Evolutionary conservation across 1,140 invertebrate species (phyloP), one percentile per base, ranked within the genome.

Genomic region (Pachypeltis micranthus): DNA sequence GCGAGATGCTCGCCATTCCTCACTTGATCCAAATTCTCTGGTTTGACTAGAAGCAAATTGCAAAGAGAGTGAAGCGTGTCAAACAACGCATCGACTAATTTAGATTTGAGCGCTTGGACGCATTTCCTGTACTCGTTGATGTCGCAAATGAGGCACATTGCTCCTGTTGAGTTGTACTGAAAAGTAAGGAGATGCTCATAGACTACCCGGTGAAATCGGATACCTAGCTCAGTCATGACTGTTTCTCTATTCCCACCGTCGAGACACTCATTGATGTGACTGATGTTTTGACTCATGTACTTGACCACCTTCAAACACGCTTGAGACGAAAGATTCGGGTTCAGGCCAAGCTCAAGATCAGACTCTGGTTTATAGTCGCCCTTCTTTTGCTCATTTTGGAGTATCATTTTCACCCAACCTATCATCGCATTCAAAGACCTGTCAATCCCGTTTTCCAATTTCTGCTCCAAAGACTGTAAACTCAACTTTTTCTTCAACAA

Each of bases 141-240:
- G 29, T 44, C 59, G 27, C 59, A 60, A 39, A 60, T 60, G 59
- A 44, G 27, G 29, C 59, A 60, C 59, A 60, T 39, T 2, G 59
- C 28, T 10, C 34, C 96, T 63, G 92, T 85, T 21, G 90, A 91
- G 77, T 93, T 97, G 71, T 96, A 99, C 71, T 93, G 90, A 80
- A 92, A 98, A 69, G 92, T 90, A 67, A 91, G 85, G 44, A 98
- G 77, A 77, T 99, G 96, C 69, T 97, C 93, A 70, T 93, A 94
- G 60, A 98, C 88, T n/a, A 93, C 85, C 63, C 93, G 78, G 75
- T 98, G 95, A 65, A 98, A 84, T 56, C 93, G 78, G 23, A 88
- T 83, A 0, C 95, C 95, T 1, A 99, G 77, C 75, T 98, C 96
- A 24, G 86, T 84, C 14, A 96, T 76, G 2, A 96, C 84, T 25